These are phyloP conservation scores for Sebastes hubbsi DNA, from an alignment of 2,797 vertebrate species.

Conservation along the genomic window DNA sequence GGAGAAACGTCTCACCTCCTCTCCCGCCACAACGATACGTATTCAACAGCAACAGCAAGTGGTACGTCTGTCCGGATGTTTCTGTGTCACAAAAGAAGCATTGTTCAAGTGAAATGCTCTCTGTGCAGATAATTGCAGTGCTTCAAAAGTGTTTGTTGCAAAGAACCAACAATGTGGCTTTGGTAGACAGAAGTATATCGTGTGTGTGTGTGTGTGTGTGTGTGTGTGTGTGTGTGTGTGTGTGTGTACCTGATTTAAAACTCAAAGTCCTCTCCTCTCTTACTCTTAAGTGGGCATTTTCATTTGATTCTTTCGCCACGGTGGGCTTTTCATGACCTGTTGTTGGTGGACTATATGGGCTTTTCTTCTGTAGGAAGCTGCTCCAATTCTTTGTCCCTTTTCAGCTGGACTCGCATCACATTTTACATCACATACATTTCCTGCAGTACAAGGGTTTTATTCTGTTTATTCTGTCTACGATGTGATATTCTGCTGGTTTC, in stretches of 20 bases:
- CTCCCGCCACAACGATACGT: slow-evolving; percentile 90
- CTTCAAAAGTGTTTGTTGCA: background rate
- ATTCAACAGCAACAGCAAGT: slow-evolving; percentile 92
- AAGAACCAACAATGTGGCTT: background rate
- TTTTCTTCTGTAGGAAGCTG: background rate
- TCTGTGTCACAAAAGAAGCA: slow-evolving; percentile 38
- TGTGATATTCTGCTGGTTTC: background rate
- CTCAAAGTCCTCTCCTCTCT: background rate
- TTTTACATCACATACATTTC: background rate
- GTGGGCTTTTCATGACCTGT: background rate
- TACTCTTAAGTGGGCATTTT: background rate
- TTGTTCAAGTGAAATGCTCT: background rate
- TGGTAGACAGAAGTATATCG: background rate
- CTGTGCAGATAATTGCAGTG: background rate
- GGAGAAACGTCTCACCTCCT: slow-evolving; percentile 97
- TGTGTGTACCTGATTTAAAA: background rate
- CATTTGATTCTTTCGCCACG: background rate
- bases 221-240: too few relatives aligned
- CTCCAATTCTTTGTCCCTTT: background rate
- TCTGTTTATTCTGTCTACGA: background rate
- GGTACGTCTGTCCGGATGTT: slow-evolving; percentile 87
- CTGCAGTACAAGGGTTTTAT: background rate
- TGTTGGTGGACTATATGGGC: background rate
- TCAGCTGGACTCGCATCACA: slow-evolving; percentile 3
- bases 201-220: too few relatives aligned